Evolutionary conservation across 2,888 invertebrate genomes (phyloP), one percentile per base, ranked within the genome.

Genomic region (Tipula vernalis): DNA sequence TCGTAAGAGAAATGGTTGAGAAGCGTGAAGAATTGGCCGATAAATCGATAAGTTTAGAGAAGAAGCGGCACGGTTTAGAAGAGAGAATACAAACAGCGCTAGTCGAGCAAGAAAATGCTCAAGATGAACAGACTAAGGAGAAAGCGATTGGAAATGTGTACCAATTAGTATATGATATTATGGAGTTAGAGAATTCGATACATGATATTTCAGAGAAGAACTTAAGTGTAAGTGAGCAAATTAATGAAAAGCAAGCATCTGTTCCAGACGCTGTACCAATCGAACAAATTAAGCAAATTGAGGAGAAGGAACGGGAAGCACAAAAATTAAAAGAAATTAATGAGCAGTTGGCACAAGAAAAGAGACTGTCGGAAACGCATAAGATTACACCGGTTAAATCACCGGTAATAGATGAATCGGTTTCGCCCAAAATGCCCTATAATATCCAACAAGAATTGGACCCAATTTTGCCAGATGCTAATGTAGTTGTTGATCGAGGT

Each of bases 401-500:
- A 47, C 95, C 95, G 0, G 89, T 91, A 41, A 93, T 95, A 90
- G 95, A 95, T 92, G 93, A 95, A 87, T 93, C 92, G 88, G 87
- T 88, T 42, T 91, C 91, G 87, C 88, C 91, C 88, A 89, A 90
- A 91, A 10, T 89, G 90, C 39, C 44, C 10, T 3, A 3, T 44
- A 89, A 89, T 88, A 91, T 90, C 8, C 92, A 91, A 87, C 89
- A 94, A 15, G 94, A 94, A 91, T 94, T 95, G 89, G 93, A 94
- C 88, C 94, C 94, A 0, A 92, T 94, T 5, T 1, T 3, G 6
- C 0, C 92, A 90, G 94, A 94, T 0, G 91, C 92, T 85, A 92
- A 93, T 91, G 94, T 94, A 89, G 28, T 93, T 93, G 90, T 39
- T 15, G n/a, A 15, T 36, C 94, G 93, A 85, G 97, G 97, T 0